Base-by-base conservation (phyloP, 2,888 invertebrate species). In the Phymatocera aterrima region DNA sequence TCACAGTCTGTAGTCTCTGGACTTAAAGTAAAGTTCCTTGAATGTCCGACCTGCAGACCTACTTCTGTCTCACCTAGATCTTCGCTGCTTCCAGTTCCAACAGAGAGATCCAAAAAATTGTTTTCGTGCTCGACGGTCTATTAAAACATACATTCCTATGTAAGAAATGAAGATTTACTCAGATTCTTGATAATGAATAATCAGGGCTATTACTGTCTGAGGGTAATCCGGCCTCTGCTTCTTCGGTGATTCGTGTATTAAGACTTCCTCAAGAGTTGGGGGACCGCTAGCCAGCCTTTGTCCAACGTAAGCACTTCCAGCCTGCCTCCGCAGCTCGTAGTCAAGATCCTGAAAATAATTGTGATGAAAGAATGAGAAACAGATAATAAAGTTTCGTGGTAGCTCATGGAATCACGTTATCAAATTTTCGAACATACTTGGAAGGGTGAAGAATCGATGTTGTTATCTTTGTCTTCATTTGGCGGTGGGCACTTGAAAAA, bases 1-100 rank as follows among this genome's bases (percentile, higher is more conserved):
- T 97, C 97, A 89, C 96, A 97, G 91, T 98, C 98, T 79, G 97
- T 98, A 80, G 97, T 96, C 91, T 97, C 98, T 5, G 97, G 97
- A 54, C 97, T 97, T 80, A 97, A 93, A 31, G 97, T 96, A 91
- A 97, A 97, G 90, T 97, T 97, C 65, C 96, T 93, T 84, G 95
- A 95, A 88, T 95, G 95, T 61, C 95, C 94, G 70, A 94, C 94
- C 89, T 93, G 93, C 74, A 93, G 88, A 34, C 93, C 93, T 18
- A 93, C 93, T 87, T 93, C 93, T 1, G 93, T 93, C 85, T 94
- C 94, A n/a, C 93, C 94, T 70, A 94, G 91, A 88, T 94, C 94
- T 81, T 94, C 93, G 85, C 94, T 93, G 77, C 93, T 93, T 64
- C 93, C 93, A 21, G 94, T 92, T 85, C 93, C 94, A 79, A 93